These are phyloP conservation scores for Magallana angulata DNA, from an alignment of 1,140 invertebrate species.

Conservation along the genomic window DNA sequence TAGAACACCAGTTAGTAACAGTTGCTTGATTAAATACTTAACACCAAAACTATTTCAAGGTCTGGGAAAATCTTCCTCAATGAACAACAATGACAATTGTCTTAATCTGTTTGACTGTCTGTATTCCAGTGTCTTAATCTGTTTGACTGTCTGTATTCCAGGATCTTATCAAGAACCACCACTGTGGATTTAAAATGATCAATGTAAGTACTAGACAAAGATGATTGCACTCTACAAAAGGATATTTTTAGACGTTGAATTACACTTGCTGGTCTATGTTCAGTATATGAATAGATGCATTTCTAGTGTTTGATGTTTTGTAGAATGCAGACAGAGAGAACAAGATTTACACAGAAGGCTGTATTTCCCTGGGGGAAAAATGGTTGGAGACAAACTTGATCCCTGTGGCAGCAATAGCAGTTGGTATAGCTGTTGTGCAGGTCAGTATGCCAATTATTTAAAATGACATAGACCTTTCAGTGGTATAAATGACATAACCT, in stretches of 20 bases:
- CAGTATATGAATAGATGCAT: neutral
- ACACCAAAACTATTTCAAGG: too few relatives aligned
- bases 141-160: conserved; percentile 68
- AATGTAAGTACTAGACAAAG: neutral
- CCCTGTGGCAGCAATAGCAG: conserved; percentile 89
- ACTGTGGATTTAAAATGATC: conserved; percentile 76
- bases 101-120: conserved; percentile 58
- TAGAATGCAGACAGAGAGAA: conserved; percentile 69
- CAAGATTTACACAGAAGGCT: conserved; percentile 94
- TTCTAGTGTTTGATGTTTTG: neutral
- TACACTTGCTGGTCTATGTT: neutral
- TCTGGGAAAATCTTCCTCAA: too few relatives aligned
- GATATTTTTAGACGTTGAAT: too few relatives aligned
- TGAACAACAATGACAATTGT: conserved; percentile 21
- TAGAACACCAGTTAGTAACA: too few relatives aligned
- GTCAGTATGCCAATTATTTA: conserved; percentile 58
- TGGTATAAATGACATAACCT: too few relatives aligned
- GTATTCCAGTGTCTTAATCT: conserved; percentile 69
- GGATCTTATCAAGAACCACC: conserved; percentile 72
- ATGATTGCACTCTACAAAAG: too few relatives aligned
- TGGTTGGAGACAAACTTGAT: conserved; percentile 96
- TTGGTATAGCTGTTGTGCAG: conserved; percentile 81
- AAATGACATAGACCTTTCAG: too few relatives aligned
- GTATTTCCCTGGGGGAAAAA: conserved; percentile 93
- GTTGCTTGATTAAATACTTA: too few relatives aligned